Evolutionary conservation across 2,113 vertebrate species (phyloP), one percentile per base, ranked within the genome.

Genomic region (Microcebus lehilahytsara): DNA sequence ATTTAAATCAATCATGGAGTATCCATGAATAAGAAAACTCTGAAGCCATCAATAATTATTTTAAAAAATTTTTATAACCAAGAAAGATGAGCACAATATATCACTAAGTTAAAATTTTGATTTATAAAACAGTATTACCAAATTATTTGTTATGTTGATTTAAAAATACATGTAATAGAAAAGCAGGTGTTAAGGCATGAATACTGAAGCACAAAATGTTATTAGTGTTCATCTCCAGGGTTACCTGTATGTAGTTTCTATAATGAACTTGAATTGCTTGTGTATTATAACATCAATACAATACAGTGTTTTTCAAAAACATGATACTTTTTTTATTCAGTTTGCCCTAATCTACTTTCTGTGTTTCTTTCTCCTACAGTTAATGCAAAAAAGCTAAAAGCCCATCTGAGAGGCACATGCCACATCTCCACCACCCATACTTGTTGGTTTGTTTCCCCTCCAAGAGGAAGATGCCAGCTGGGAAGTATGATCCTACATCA

Each of bases 71-170:
- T 93, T 87, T 84, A 72, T 83, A 51, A 78, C 6, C 25, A 69
- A 23, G 49, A 92, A 93, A 92, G 49, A 71, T 30, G 37, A 79
- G 51, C 32, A 30, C 16, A 32, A 77, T 77, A 67, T 62, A 75
- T 92, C 32, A 46, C 25, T 89, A 69, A 66, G 40, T 34, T 96
- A 83, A 89, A 89, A 94, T n/a, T 20, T 87, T n/a, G 37, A 81
- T 64, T 93, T 94, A 93, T 74, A 60, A 85, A 89, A 83, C 23
- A 88, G 64, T 72, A 79, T n/a, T 72, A 37, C 49, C 91, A 23
- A 91, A 42, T 85, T 72, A 53, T 84, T 16, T 64, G 17, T 60
- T 58, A 69, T 30, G n/a, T 37, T 78, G 17, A 78, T 93, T 88
- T 87, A 64, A 49, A 85, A 86, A 90, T 67, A 53, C 30, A 64